These are phyloP conservation scores for Synanthedon tipuliformis DNA, from an alignment of 2,888 invertebrate genomes.

Conservation along the genomic window DNA sequence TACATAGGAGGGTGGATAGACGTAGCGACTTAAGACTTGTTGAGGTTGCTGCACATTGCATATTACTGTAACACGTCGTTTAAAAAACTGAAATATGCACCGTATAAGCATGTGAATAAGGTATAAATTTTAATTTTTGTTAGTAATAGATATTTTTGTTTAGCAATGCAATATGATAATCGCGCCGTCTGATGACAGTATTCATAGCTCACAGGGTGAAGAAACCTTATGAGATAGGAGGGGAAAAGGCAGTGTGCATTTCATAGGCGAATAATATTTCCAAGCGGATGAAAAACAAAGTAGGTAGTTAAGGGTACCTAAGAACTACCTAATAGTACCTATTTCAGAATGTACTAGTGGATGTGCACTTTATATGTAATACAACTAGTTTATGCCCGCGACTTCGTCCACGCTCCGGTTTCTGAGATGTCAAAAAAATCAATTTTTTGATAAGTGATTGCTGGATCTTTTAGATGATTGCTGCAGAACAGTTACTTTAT, in stretches of 20 bases:
- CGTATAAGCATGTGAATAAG: slow-evolving; percentile 6
- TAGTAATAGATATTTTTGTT: slow-evolving; percentile 3
- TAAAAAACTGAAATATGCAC: slow-evolving; percentile 4
- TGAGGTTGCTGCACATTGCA: slow-evolving; percentile 42
- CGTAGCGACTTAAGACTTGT: slow-evolving; percentile 44
- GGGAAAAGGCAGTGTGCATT: slow-evolving; percentile 45
- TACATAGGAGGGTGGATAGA: slow-evolving; percentile 31
- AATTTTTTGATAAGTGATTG: too few relatives aligned
- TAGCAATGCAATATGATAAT: slow-evolving; percentile 61
- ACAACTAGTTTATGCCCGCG: too few relatives aligned
- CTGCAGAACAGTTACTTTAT: too few relatives aligned
- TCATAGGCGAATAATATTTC: not conserved
- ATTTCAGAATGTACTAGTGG: too few relatives aligned
- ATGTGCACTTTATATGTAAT: too few relatives aligned
- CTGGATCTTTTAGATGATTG: too few relatives aligned
- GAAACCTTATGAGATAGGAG: slow-evolving; percentile 30
- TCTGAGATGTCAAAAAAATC: too few relatives aligned
- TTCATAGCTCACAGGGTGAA: slow-evolving; percentile 53
- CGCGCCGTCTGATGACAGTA: slow-evolving; percentile 55
- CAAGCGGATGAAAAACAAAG: too few relatives aligned
- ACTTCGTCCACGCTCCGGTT: too few relatives aligned
- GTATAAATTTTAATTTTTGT: slow-evolving; percentile 3
- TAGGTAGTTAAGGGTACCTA: too few relatives aligned
- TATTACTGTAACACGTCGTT: slow-evolving; percentile 17
- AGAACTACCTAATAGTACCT: too few relatives aligned